These are phyloP conservation scores for Pogoniulus pusillus DNA, from an alignment of 2,797 vertebrate species.

Conservation along the genomic window DNA sequence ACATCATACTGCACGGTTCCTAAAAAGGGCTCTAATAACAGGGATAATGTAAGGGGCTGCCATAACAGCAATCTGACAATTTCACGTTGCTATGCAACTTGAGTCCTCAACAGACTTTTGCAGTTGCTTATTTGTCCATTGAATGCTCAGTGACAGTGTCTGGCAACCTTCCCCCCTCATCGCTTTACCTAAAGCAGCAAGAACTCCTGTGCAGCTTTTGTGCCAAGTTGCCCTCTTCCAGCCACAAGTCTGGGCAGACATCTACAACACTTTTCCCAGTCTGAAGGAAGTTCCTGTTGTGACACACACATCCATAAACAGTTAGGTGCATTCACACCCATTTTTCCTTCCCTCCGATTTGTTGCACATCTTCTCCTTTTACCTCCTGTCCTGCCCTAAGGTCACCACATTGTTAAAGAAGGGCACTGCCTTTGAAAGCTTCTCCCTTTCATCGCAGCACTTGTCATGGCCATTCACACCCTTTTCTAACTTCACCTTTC, in stretches of 20 bases:
- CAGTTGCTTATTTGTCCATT: conserved; percentile 53
- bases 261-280: background rate
- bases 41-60: conserved; percentile 14
- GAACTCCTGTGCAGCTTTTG: background rate
- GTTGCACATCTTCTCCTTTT: background rate
- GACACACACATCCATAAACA: background rate
- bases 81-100: conserved; percentile 75
- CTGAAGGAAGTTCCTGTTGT: background rate
- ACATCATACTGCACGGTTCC: background rate
- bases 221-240: conserved; percentile 11
- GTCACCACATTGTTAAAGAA: background rate
- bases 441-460: background rate
- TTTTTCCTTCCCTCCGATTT: background rate
- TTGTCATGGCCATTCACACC: background rate
- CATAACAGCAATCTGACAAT: conserved; percentile 27
- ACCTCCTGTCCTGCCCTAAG: background rate
- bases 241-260: background rate
- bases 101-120: conserved; percentile 65
- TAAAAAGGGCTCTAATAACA: background rate
- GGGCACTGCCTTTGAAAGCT: background rate
- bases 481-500: conserved; percentile 2
- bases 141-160: conserved; percentile 56
- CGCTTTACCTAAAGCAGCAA: conserved; percentile 2
- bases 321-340: background rate
- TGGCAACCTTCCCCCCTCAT: conserved; percentile 30